Evolutionary conservation across 2,888 invertebrate genomes (phyloP).

Genomic region (Myopa testacea): DNA sequence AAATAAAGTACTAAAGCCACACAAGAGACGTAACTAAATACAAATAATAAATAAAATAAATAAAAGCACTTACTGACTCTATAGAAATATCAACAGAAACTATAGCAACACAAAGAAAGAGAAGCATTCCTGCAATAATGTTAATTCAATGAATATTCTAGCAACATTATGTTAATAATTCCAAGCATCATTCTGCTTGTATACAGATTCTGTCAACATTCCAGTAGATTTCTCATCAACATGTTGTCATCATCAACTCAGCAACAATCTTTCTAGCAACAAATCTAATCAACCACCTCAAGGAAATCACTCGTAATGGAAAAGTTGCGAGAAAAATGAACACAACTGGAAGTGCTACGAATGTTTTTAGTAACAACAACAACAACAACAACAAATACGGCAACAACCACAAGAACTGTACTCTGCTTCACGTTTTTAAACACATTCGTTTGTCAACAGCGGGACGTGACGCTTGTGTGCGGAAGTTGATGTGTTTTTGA

Average conservation of each 20-base stretch:
- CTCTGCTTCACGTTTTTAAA: constrained; percentile 47
- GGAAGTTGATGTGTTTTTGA: constrained; percentile 11
- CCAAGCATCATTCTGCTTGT: too few species aligned
- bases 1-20: too few species aligned
- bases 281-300: neutral
- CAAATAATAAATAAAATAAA: too few species aligned
- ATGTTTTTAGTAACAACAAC: constrained; percentile 22
- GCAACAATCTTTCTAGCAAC: constrained; percentile 29
- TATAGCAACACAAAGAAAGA: too few species aligned
- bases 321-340: constrained; percentile 6
- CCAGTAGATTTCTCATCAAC: constrained; percentile 4
- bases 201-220: neutral
- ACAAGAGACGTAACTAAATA: too few species aligned
- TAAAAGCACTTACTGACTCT: too few species aligned
- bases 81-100: too few species aligned
- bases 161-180: too few species aligned
- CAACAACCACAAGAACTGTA: constrained; percentile 32
- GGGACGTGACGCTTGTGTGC: constrained; percentile 50
- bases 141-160: too few species aligned
- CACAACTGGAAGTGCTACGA: constrained; percentile 3
- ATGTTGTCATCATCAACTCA: constrained; percentile 10
- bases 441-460: constrained; percentile 55
- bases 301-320: constrained; percentile 1
- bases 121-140: too few species aligned
- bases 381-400: neutral